Percentiles rank a stretch among this genome's conserved stretches.
Conservation (phyloP, 2,888 invertebrate genomes). For the Brachynemurus nebulosus region DNA sequence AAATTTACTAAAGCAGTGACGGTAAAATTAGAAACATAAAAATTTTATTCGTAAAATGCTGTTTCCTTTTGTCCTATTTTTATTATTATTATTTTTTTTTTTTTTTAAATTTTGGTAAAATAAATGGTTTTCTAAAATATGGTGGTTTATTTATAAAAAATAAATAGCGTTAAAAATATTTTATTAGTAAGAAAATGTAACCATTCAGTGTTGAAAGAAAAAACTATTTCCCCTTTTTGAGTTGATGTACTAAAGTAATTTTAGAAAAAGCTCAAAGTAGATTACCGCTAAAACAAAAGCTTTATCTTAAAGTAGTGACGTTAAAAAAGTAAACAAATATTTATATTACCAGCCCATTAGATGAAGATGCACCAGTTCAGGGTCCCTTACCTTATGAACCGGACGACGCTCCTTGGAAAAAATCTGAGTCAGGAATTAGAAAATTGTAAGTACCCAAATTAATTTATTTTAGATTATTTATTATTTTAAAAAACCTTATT, state of each 20-base stretch:
- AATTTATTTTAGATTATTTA: slow-evolving; percentile 2
- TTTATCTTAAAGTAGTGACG: background rate
- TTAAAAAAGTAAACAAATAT: background rate
- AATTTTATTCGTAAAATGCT: no score
- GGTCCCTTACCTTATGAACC: slow-evolving; percentile 95
- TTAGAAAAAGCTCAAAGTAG: background rate
- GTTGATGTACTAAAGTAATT: background rate
- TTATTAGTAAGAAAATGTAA: no score
- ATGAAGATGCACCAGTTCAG: slow-evolving; percentile 84
- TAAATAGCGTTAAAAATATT: no score
- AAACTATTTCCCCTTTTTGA: background rate
- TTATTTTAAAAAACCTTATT: slow-evolving; percentile 11
- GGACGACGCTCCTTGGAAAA: slow-evolving; percentile 92
- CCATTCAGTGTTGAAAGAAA: no score
- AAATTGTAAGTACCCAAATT: slow-evolving; percentile 61
- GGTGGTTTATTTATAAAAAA: no score
- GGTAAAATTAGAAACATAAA: no score
- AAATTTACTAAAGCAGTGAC: no score
- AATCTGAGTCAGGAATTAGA: slow-evolving; percentile 72
- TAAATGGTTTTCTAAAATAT: no score
- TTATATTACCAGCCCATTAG: slow-evolving; percentile 31
- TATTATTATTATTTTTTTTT: no score
- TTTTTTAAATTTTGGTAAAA: no score
- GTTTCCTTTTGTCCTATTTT: no score
- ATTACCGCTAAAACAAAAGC: background rate